phyloP scores from a whole-genome alignment of 2,888 invertebrate species.

The Scaptomyza tumidula region DNA sequence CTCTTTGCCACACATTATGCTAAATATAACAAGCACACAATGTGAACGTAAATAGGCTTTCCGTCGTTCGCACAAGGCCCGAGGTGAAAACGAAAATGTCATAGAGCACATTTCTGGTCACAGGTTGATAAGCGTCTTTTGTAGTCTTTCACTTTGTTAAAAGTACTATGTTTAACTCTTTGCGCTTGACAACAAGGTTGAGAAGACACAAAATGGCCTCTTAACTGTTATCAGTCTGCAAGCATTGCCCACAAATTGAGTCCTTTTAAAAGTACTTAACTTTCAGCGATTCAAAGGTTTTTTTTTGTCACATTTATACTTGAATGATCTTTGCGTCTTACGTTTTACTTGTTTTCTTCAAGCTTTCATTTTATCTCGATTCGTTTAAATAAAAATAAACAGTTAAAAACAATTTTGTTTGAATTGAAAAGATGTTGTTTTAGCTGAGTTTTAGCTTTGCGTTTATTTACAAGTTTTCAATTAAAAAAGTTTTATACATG shows the following conservation, averaged over 20 bases:
- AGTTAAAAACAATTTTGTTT: conserved; percentile 1
- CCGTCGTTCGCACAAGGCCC: neutral
- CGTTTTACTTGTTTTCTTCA: neutral
- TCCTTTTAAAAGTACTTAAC: neutral
- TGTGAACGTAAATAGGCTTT: conserved; percentile 37
- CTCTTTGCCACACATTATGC: conserved; percentile 58
- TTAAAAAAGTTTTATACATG: neutral
- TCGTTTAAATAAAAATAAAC: neutral
- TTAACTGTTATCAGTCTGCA: conserved; percentile 20
- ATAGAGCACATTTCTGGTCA: conserved; percentile 21
- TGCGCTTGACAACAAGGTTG: conserved; percentile 22
- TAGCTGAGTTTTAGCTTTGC: neutral
- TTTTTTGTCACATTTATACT: neutral
- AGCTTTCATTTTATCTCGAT: neutral
- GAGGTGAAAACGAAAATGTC: conserved; percentile 42
- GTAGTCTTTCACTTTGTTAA: neutral
- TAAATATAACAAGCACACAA: conserved; percentile 64
- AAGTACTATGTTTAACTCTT: conserved; percentile 24
- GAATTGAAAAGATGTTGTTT: neutral
- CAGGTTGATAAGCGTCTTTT: conserved; percentile 46
- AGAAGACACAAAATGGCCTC: neutral
- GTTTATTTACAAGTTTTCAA: no score
- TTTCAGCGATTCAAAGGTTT: neutral
- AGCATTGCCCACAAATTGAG: neutral
- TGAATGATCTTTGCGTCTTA: neutral